Percentiles rank a stretch among this genome's conserved stretches.
Conservation (phyloP, 2,888 invertebrate species). For the Cosmorhoe ocellata region DNA sequence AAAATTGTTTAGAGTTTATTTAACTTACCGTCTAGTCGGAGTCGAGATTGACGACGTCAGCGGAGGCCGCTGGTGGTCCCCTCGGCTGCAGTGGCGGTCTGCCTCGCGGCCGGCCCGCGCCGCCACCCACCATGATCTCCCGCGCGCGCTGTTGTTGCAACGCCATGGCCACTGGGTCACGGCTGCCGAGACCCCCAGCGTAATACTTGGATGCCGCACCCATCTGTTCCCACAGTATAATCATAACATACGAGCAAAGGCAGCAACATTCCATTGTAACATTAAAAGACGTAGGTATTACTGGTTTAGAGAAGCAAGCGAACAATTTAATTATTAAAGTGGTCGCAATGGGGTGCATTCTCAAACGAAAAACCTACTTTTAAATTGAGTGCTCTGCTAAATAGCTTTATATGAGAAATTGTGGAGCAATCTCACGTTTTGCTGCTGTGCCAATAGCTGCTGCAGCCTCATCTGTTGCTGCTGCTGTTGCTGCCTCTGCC, state of each 20-base stretch:
- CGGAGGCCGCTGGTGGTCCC: slow-evolving; percentile 37
- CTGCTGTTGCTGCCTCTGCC: slow-evolving; percentile 72
- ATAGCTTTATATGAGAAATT: too few relatives aligned
- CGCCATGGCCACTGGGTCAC: slow-evolving; percentile 78
- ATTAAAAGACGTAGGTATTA: too few relatives aligned
- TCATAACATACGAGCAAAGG: too few relatives aligned
- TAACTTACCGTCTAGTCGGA: slow-evolving; percentile 50
- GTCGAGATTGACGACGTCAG: slow-evolving; percentile 72
- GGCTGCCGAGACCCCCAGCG: slow-evolving; percentile 78
- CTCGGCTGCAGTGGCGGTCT: slow-evolving; percentile 52
- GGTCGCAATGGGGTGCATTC: too few relatives aligned
- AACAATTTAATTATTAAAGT: too few relatives aligned
- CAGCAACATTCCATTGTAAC: too few relatives aligned
- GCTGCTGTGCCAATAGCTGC: slow-evolving; percentile 68
- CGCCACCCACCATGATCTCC: slow-evolving; percentile 67
- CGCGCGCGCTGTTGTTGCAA: slow-evolving; percentile 74
- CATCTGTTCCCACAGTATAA: slow-evolving; percentile 42
- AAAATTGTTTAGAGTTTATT: too few relatives aligned
- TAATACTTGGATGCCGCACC: slow-evolving; percentile 69
- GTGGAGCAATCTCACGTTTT: slow-evolving; percentile 51
- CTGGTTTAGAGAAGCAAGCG: too few relatives aligned
- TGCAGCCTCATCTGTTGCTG: slow-evolving; percentile 71
- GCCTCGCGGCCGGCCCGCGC: slow-evolving; percentile 44
- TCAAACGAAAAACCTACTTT: too few relatives aligned
- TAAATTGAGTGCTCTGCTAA: too few relatives aligned